A percentile compares a stretch with the other conserved stretches of the same genome.
Evolutionary conservation across 2,888 invertebrate species (phyloP).

Genomic region (Mesorhabditis belari): DNA sequence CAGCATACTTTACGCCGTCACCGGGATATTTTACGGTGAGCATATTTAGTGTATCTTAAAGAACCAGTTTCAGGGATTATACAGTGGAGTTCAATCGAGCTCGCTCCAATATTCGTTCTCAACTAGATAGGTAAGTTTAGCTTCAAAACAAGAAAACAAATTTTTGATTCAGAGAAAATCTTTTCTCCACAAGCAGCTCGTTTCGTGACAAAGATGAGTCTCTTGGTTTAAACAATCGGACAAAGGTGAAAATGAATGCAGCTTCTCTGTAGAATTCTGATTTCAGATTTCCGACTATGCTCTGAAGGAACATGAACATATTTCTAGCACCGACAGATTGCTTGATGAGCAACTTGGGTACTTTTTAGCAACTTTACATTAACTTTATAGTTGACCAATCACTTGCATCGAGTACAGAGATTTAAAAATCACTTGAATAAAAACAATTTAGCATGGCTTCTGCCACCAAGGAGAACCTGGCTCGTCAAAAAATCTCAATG

Average conservation of each 20-base stretch:
- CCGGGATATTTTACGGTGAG: too few species aligned
- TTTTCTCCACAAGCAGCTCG: too few species aligned
- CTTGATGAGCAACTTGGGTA: constrained; percentile 81
- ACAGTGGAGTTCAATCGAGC: constrained; percentile 82
- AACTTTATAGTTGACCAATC: background rate
- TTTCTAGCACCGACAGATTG: constrained; percentile 80
- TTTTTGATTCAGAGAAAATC: too few species aligned
- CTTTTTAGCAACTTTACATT: too few species aligned
- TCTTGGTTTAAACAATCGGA: background rate
- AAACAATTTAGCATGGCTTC: constrained; percentile 72
- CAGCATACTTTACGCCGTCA: constrained; percentile 89
- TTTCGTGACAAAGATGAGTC: too few species aligned
- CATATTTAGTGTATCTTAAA: too few species aligned
- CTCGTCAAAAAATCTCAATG: constrained; percentile 78
- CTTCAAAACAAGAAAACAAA: background rate
- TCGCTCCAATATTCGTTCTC: constrained; percentile 62
- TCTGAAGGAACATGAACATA: constrained; percentile 72
- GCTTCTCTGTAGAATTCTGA: too few species aligned
- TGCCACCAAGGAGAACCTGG: constrained; percentile 87
- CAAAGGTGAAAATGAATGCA: background rate
- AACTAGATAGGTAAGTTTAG: constrained; percentile 61
- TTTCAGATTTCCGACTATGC: constrained; percentile 54
- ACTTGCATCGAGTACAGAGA: background rate
- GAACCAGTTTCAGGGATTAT: constrained; percentile 83
- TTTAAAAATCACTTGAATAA: background rate